phyloP scores from a whole-genome alignment of 2,797 vertebrate genomes.

The Xenopus petersii region DNA sequence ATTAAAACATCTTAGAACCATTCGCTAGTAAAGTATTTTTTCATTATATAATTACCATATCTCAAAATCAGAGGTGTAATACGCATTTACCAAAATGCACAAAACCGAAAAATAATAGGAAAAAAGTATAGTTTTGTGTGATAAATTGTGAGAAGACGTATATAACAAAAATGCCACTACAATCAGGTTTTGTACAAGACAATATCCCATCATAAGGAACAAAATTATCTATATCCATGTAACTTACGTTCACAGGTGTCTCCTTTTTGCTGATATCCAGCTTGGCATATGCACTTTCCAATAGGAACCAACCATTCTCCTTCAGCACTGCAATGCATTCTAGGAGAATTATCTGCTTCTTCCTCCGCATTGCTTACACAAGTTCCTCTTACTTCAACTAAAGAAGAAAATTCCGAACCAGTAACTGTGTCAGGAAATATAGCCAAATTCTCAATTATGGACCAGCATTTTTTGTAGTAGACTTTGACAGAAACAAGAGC shows the following conservation, averaged over 20 bases:
- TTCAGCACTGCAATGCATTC: conserved; percentile 98
- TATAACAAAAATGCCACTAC: too few relatives aligned
- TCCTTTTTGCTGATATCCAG: conserved; percentile 97
- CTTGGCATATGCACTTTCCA: conserved; percentile 98
- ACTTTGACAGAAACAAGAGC: conserved; percentile 97
- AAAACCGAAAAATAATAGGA: too few relatives aligned
- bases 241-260: conserved; percentile 97
- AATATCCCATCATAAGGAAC: too few relatives aligned
- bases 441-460: conserved; percentile 98
- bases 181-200: too few relatives aligned
- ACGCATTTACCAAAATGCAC: too few relatives aligned
- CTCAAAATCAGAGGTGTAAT: too few relatives aligned
- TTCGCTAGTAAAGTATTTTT: too few relatives aligned
- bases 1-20: too few relatives aligned
- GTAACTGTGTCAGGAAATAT: conserved; percentile 97
- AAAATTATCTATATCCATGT: not conserved
- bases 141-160: too few relatives aligned
- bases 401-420: conserved; percentile 95
- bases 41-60: too few relatives aligned
- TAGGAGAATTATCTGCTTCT: conserved; percentile 94
- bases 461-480: conserved; percentile 99
- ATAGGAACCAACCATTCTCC: conserved; percentile 98
- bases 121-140: too few relatives aligned
- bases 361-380: conserved; percentile 94
- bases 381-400: conserved; percentile 94